phyloP scores from a whole-genome alignment of 2,888 invertebrate species.

The Chamaedrilus cognettii region DNA sequence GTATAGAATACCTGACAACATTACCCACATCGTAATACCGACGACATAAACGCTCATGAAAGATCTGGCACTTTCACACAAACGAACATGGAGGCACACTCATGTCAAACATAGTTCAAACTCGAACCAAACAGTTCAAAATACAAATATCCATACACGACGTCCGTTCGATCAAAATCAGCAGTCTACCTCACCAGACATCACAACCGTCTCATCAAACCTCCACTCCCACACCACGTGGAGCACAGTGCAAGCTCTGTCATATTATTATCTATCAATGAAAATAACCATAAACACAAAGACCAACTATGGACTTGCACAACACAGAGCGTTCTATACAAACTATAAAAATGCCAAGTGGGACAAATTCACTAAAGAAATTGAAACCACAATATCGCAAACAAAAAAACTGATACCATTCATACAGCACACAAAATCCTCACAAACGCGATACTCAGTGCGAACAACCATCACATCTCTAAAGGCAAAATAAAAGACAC shows the following conservation, averaged over 20 bases:
- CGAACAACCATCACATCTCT: not conserved
- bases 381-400: not conserved
- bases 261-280: not conserved
- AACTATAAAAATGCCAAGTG: not conserved
- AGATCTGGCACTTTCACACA: not conserved
- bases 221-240: not conserved
- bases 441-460: not conserved
- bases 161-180: not conserved
- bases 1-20: not conserved
- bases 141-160: not conserved
- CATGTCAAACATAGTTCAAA: not conserved
- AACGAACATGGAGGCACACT: not conserved
- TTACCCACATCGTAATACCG: not conserved
- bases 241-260: not conserved
- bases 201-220: not conserved
- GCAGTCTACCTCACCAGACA: not conserved
- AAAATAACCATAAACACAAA: not conserved
- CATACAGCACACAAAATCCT: not conserved
- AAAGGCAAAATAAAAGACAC: too few species aligned
- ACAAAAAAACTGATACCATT: not conserved
- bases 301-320: not conserved
- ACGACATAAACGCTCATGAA: not conserved
- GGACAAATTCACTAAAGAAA: not conserved
- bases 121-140: not conserved
- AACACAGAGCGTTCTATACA: too few species aligned